Conservation (phyloP, 2,888 invertebrate genomes). For the Venusia cambrica region DNA sequence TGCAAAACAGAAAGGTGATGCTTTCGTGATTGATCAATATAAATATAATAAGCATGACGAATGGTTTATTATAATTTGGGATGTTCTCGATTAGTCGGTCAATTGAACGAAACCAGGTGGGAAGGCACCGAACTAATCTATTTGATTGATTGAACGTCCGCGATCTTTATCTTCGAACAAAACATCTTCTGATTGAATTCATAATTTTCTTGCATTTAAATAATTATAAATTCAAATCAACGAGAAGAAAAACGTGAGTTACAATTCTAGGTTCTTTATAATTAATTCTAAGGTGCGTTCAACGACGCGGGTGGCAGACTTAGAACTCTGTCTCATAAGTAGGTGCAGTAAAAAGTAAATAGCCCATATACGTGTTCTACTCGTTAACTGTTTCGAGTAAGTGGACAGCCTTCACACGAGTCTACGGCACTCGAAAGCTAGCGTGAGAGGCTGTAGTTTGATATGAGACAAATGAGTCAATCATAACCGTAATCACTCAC, state of each 20-base stretch:
- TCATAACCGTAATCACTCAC: no score
- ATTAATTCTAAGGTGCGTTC: constrained; percentile 25
- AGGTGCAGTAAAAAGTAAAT: constrained; percentile 25
- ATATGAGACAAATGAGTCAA: no score
- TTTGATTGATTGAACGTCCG: constrained; percentile 52
- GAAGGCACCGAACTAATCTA: constrained; percentile 35
- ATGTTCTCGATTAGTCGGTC: constrained; percentile 46
- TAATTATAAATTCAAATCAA: constrained; percentile 34
- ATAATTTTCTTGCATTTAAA: constrained; percentile 46
- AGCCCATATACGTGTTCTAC: constrained; percentile 23
- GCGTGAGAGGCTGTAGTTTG: no score
- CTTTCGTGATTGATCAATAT: constrained; percentile 30
- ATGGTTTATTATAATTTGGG: constrained; percentile 30
- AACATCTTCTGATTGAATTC: constrained; percentile 50
- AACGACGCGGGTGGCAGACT: constrained; percentile 31
- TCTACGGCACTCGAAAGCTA: no score
- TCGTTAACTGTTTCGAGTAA: no score
- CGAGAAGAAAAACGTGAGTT: constrained; percentile 23
- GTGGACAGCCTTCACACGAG: no score
- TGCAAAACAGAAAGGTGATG: constrained; percentile 17
- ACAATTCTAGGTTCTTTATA: constrained; percentile 25
- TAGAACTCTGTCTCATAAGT: constrained; percentile 8
- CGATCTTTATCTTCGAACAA: constrained; percentile 53
- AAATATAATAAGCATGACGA: constrained; percentile 33
- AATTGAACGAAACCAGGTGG: constrained; percentile 49